Evolutionary conservation across 2,797 vertebrate genomes (phyloP), one percentile per base, ranked within the genome.

Genomic region (Pseudotriccus pelzelni): DNA sequence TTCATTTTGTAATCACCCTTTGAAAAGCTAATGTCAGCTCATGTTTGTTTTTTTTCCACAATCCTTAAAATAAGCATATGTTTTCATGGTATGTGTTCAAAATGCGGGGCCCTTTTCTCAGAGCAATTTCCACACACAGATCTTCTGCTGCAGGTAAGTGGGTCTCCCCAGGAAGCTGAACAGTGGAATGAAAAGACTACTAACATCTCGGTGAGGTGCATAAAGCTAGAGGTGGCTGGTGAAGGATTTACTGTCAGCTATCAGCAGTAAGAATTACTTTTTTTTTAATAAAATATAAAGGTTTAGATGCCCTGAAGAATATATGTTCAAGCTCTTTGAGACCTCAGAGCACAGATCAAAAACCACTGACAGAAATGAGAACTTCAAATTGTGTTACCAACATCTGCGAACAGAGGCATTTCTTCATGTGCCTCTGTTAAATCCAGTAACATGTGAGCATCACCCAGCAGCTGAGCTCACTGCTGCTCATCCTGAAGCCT

Each of bases 381-480:
- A 64, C 87, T 88, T 75, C 46, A 58, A 44, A 79, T 23, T 7
- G 30, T 8, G 50, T 18, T 75, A 27, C 21, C 13, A 39, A 3
- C 6, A 9, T 25, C 28, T 60, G 13, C 16, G 62, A 27, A 56
- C n/a, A 32, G 30, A 55, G 58, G 18, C 1, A 4, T 39, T 80
- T 81, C 56, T 75, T 58, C 1, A 0, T 7, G 23, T 47, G 43
- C 15, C 68, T 14, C 14, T 56, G 6, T 27, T 73, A 37, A 88
- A 76, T 39, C 6, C 47, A 43, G 37, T 39, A 15, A 49, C 0
- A 1, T 3, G 6, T 14, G 30, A 77, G 52, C 49, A 36, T 67
- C 21, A 7, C 28, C 0, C 1, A 0, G 17, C n/a, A 86, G 50
- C 9, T 3, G 6, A 3, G 3, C 6, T 87, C 0, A 0, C 34